Conservation (phyloP, 92 coral and sea anemone species). For the Epizoanthus ramosus region DNA sequence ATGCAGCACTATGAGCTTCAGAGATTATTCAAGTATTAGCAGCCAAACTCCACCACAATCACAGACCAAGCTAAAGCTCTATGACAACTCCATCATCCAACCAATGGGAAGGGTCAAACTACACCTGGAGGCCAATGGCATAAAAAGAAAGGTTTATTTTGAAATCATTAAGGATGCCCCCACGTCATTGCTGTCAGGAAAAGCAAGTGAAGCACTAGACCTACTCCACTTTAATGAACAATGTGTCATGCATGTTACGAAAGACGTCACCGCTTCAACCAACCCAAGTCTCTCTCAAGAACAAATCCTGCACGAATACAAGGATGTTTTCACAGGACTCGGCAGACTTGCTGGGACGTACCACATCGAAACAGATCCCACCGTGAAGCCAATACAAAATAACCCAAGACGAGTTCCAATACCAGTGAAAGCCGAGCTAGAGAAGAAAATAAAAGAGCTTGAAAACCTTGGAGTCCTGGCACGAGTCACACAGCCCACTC, state of each 20-base stretch:
- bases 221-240: constrained; percentile 37
- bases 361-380: constrained; percentile 46
- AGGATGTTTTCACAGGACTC: constrained; percentile 65
- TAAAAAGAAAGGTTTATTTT: constrained; percentile 29
- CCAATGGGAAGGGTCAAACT: constrained; percentile 48
- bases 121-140: constrained; percentile 40
- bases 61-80: neutral
- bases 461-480: constrained; percentile 57
- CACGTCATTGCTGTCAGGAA: constrained; percentile 43
- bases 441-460: constrained; percentile 33
- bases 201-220: constrained; percentile 49
- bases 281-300: constrained; percentile 39
- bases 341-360: constrained; percentile 61
- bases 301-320: constrained; percentile 44
- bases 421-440: constrained; percentile 44
- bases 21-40: constrained; percentile 49
- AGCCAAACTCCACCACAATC: constrained; percentile 40
- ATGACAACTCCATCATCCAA: constrained; percentile 14
- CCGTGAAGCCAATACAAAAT: constrained; percentile 1
- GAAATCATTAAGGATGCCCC: constrained; percentile 47
- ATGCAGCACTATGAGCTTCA: constrained; percentile 47
- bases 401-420: constrained; percentile 23
- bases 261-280: too few relatives aligned
- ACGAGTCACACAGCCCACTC: constrained; percentile 48
- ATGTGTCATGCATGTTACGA: constrained; percentile 26